phyloP scores from a whole-genome alignment of 1,140 invertebrate genomes.

The Ceratosolen solmsi region DNA sequence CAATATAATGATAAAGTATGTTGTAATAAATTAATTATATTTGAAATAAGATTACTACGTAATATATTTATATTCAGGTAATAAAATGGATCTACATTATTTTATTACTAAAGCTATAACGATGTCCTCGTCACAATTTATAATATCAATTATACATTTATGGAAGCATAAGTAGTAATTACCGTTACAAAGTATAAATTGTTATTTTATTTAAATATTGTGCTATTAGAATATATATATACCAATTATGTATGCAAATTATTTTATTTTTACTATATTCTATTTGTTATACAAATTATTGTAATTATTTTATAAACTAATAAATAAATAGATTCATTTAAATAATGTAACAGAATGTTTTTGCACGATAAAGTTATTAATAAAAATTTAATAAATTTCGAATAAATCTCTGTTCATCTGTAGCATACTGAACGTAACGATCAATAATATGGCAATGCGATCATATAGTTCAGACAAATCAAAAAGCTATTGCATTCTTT shows the following conservation, averaged over 20 bases:
- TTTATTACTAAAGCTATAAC: background rate
- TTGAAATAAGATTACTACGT: background rate
- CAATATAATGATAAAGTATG: background rate
- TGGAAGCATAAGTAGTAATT: too few species aligned
- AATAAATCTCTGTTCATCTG: background rate
- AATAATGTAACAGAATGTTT: background rate
- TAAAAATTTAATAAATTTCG: constrained; percentile 12
- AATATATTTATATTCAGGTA: background rate
- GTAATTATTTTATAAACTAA: background rate
- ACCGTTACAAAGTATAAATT: too few species aligned
- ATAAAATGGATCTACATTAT: background rate
- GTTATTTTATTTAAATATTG: too few species aligned
- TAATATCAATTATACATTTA: too few species aligned
- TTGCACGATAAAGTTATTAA: background rate
- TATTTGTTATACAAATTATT: background rate
- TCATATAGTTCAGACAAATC: background rate
- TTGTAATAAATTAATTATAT: background rate
- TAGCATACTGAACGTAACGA: constrained; percentile 8
- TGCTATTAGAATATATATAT: too few species aligned
- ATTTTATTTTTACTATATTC: too few species aligned
- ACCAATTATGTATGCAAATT: too few species aligned
- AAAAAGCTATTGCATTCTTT: background rate
- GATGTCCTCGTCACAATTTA: too few species aligned
- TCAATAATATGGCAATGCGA: constrained; percentile 7
- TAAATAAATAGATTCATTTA: background rate